Evolutionary conservation across 1,140 invertebrate genomes (phyloP), one percentile per base, ranked within the genome.

Genomic region (Bathynomus jamesi): DNA sequence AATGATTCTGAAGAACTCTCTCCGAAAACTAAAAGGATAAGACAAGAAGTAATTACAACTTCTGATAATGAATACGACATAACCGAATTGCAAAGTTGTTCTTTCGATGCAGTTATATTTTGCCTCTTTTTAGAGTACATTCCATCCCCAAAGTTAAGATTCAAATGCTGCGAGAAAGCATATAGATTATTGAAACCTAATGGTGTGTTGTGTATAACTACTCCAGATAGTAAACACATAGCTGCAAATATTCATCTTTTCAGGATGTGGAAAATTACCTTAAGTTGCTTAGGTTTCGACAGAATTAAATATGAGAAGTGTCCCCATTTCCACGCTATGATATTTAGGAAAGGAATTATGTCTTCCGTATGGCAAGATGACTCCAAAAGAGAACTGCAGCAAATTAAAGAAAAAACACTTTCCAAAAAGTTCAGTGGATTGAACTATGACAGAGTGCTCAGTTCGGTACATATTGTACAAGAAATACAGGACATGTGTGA

Each of bases 141-240:
- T 61, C 94, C 95, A 0, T 86, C 85, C 74, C 86, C 91, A 2
- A 82, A 87, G 60, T 88, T 92, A 81, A 84, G 95, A 73, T 86
- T 89, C 78, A 73, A 82, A 40, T 91, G 90, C 79, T 95, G 93
- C 82, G 75, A 84, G 66, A 94, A 92, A 79, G 93, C 93, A 0
- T 90, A 89, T 75, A 76, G 88, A 28, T 80, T 95, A n/a, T 82
- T 96, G 7, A 87, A 86, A 81, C 76, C 82, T 28, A 88, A 90
- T 81, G 94, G 94, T 17, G 82, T 96, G 29, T 83, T 96, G 2
- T 82, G 93, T 60, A 90, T 96, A 70, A 86, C 90, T 21, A 94
- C 92, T 40, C 95, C 94, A n/a, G 94, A 97, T 82, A 96, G 94
- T 0, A 93, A 93, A 82, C 90, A 93, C 83, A 87, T 91, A 67